Conservation (phyloP, 2,113 vertebrate species). For the Calyptommatus sinebrachiatus region DNA sequence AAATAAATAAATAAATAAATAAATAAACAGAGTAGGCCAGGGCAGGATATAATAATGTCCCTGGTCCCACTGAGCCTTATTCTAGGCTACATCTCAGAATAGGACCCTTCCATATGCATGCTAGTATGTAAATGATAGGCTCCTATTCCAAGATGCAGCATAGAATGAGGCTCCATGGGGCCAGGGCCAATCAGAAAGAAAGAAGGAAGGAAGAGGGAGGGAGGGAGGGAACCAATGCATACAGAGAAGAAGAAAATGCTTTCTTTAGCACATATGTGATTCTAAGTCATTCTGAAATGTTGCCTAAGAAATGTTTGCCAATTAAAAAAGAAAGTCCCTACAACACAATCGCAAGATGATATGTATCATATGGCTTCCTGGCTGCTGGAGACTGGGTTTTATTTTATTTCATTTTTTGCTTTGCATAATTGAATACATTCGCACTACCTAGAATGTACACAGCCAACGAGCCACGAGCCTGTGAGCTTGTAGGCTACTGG, state of each 20-base stretch:
- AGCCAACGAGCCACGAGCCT: slow-evolving; percentile 46
- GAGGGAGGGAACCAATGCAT: background rate
- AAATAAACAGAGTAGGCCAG: background rate
- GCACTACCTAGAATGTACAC: slow-evolving; percentile 67
- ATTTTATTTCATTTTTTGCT: slow-evolving; percentile 41
- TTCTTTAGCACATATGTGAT: slow-evolving; percentile 78
- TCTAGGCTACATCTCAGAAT: background rate
- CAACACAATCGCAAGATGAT: slow-evolving; percentile 73
- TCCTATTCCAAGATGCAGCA: too few relatives aligned
- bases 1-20: too few relatives aligned
- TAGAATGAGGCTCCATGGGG: background rate
- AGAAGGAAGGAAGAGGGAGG: background rate
- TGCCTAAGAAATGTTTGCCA: slow-evolving; percentile 78
- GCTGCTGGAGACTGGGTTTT: slow-evolving; percentile 62
- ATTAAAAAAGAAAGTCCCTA: slow-evolving; percentile 71
- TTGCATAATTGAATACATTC: slow-evolving; percentile 65
- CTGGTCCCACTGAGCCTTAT: too few relatives aligned
- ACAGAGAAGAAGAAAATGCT: slow-evolving; percentile 45
- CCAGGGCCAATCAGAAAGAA: background rate
- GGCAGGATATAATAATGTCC: background rate
- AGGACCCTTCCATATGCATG: slow-evolving; percentile 7
- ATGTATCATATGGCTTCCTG: slow-evolving; percentile 74
- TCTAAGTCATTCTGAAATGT: slow-evolving; percentile 75
- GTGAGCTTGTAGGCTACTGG: background rate
- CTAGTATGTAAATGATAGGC: too few relatives aligned